Evolutionary conservation across 2,888 invertebrate genomes (phyloP).

Genomic region (Apeira syringaria): DNA sequence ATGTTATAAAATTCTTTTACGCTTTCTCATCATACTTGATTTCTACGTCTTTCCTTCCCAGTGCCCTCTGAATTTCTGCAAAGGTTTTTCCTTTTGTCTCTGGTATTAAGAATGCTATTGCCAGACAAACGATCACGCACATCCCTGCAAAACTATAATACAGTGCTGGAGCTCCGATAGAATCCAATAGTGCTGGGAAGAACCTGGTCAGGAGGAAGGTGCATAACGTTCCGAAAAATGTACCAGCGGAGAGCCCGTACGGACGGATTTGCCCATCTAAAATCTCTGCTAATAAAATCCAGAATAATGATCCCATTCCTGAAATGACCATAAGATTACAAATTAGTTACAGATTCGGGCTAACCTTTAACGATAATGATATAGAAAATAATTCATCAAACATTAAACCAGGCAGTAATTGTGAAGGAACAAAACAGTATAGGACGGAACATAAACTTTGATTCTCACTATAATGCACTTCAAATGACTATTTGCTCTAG

Average conservation of each 20-base stretch:
- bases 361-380: too few relatives aligned
- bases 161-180: conserved; percentile 5
- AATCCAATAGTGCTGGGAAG: conserved; percentile 10
- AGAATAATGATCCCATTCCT: conserved; percentile 47
- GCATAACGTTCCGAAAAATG: neutral
- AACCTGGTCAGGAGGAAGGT: conserved; percentile 3
- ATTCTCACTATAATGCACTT: too few relatives aligned
- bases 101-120: conserved; percentile 9
- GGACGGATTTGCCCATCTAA: conserved; percentile 42
- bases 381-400: too few relatives aligned
- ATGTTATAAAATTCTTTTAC: too few relatives aligned
- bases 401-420: too few relatives aligned
- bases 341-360: too few relatives aligned
- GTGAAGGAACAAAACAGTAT: too few relatives aligned
- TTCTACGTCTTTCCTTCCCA: conserved; percentile 2
- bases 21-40: too few relatives aligned
- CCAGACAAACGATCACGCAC: conserved; percentile 1
- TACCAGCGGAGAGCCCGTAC: conserved; percentile 9
- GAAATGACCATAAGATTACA: too few relatives aligned
- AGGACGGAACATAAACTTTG: too few relatives aligned
- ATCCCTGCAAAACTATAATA: conserved; percentile 13
- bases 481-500: too few relatives aligned
- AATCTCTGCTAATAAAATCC: conserved; percentile 42
- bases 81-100: conserved; percentile 5
- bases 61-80: conserved; percentile 1